Base-by-base conservation (phyloP, 2,113 vertebrate species). In the Ailurus styani region DNA sequence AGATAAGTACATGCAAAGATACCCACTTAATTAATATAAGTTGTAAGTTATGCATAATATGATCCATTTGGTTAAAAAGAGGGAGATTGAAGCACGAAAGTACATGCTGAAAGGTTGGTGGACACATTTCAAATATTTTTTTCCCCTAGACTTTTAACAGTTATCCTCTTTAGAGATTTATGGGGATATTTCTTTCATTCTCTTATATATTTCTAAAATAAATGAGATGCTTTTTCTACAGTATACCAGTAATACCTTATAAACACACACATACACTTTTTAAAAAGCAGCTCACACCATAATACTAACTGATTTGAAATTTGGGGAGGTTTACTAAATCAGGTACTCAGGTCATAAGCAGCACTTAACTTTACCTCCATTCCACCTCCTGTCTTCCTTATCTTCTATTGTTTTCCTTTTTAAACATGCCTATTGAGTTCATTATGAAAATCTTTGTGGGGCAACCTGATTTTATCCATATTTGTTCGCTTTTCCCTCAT, bases 171-270 rank as follows among this genome's bases (percentile, higher is more conserved):
- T 47, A 42, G 50, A 40, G 15, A 14, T 55, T 85, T 94, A 72
- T 47, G 54, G 60, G 14, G 18, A 27, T 91, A 6, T 55, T 81
- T 73, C n/a, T 77, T 90, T 70, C 31, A 90, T 64, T 96, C 34
- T 90, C 42, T 66, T 54, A 10, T 70, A 5, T 90, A 83, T 93
- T 93, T 96, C 57, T 31, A 95, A 81, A 90, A 90, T 93, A 87
- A 42, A 66, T 62, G 52, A 77, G 23, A 7, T 77, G 14, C 42
- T 90, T 95, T 88, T 93, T 57, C 60, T 57, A 10, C 13, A 29
- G 5, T 18, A 3, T 91, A 40, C 54, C 25, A 40, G 45, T 81
- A 86, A 81, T 86, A 83, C 47, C 82, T 95, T 73, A 47, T 66
- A 79, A 90, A n/a, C 21, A 87, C 17, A 62, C 37, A 72, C 20